These are phyloP conservation scores for Pelvicachromis taeniatus DNA, from an alignment of 2,113 vertebrate species.

Conservation along the genomic window DNA sequence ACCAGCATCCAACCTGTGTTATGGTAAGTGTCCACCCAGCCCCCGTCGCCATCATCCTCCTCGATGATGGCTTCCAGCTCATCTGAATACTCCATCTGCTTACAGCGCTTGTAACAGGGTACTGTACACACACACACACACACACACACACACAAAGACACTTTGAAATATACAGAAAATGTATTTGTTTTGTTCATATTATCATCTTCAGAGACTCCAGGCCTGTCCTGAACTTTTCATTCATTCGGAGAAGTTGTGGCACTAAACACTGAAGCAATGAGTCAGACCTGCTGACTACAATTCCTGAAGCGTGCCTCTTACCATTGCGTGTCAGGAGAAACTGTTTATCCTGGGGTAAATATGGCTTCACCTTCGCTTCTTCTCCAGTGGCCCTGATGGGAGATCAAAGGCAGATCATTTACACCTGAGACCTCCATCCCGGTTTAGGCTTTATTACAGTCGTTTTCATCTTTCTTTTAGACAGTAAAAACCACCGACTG, in stretches of 20 bases:
- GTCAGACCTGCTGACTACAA: neutral
- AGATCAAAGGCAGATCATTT: neutral
- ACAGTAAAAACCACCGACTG: accelerated
- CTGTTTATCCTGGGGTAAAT: conserved; percentile 91
- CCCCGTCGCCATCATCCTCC: conserved; percentile 97
- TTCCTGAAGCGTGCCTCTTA: neutral
- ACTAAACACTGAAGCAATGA: neutral
- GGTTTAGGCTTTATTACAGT: accelerated
- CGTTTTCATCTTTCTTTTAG: neutral
- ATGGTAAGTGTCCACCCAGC: conserved; percentile 98
- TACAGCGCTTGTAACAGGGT: conserved; percentile 96
- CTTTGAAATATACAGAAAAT: neutral
- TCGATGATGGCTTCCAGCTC: conserved; percentile 98
- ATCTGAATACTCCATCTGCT: conserved; percentile 99
- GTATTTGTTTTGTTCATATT: neutral
- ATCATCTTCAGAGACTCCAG: neutral
- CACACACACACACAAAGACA: neutral
- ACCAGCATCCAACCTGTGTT: conserved; percentile 78
- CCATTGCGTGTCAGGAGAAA: conserved; percentile 97
- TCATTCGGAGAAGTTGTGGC: neutral
- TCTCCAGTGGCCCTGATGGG: conserved; percentile 87
- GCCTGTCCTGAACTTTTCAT: neutral
- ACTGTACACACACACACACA: conserved; percentile 63
- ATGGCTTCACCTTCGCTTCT: conserved; percentile 92
- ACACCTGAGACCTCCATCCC: neutral